These are phyloP conservation scores for Caligus rogercresseyi DNA, from an alignment of 1,140 invertebrate genomes.

Conservation along the genomic window DNA sequence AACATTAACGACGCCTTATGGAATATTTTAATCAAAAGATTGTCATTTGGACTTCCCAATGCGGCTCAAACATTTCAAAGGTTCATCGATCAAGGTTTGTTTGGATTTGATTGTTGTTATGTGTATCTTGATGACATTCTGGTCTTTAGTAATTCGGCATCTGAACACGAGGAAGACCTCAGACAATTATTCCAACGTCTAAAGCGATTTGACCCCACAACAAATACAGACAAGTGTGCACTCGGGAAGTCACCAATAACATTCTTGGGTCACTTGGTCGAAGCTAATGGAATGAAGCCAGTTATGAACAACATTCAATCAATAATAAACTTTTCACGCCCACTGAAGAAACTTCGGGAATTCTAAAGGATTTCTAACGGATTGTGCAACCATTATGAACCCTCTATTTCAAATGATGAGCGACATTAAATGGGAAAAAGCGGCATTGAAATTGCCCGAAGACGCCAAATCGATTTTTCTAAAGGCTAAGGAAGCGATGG, in stretches of 20 bases:
- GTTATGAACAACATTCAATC: not conserved
- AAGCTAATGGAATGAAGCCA: slow-evolving; percentile 22
- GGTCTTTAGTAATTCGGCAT: slow-evolving; percentile 25
- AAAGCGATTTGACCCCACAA: slow-evolving; percentile 24
- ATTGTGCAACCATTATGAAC: no score
- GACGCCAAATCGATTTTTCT: no score
- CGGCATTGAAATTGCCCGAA: not conserved
- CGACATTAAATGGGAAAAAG: not conserved
- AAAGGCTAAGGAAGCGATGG: no score
- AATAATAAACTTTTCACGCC: not conserved
- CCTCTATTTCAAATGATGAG: not conserved
- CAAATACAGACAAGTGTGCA: slow-evolving; percentile 24
- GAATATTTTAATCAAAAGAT: slow-evolving; percentile 28
- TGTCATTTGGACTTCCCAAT: slow-evolving; percentile 33
- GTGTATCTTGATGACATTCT: slow-evolving; percentile 34
- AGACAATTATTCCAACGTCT: slow-evolving; percentile 28
- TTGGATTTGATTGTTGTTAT: slow-evolving; percentile 25
- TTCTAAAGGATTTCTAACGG: no score
- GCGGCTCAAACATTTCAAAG: slow-evolving; percentile 30
- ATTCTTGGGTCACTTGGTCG: slow-evolving; percentile 24
- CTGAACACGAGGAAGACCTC: slow-evolving; percentile 29
- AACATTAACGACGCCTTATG: slow-evolving; percentile 24
- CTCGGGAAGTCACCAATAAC: slow-evolving; percentile 17
- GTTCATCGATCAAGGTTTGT: slow-evolving; percentile 27
- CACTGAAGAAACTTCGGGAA: not conserved